A percentile compares a stretch with the other conserved stretches of the same genome.
Conservation (phyloP, 2,113 vertebrate species). For the Poeciliopsis retropinna region DNA sequence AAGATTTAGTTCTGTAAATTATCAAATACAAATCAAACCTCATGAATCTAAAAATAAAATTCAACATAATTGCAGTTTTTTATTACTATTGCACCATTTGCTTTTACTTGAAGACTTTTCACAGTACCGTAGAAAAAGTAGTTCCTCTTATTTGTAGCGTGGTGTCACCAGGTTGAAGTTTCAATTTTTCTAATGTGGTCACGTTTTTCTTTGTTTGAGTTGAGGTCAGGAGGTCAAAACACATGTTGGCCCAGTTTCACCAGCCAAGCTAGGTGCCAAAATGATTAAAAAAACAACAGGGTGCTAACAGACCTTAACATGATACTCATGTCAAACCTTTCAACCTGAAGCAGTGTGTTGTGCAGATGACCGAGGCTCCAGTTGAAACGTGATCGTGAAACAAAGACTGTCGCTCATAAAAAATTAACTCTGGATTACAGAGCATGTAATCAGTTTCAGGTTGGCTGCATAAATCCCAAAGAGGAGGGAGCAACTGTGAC, state of each 20-base stretch:
- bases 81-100: not conserved
- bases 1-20: not conserved
- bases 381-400: constrained; percentile 64
- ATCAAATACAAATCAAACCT: too few relatives aligned
- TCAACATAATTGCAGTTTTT: too few relatives aligned
- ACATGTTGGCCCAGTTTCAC: not conserved
- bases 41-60: too few relatives aligned
- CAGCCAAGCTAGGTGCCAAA: constrained; percentile 3
- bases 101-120: not conserved
- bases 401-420: constrained; percentile 55
- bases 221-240: constrained; percentile 1
- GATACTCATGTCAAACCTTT: constrained; percentile 13
- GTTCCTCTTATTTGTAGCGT: not conserved
- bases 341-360: constrained; percentile 7
- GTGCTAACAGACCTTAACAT: constrained; percentile 13
- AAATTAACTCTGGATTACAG: constrained; percentile 62
- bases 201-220: not conserved
- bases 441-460: constrained; percentile 61
- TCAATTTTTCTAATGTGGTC: not conserved
- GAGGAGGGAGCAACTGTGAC: constrained; percentile 10
- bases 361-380: constrained; percentile 1
- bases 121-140: not conserved
- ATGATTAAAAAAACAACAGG: constrained; percentile 7
- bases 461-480: not conserved
- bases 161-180: not conserved